Evolutionary conservation across 2,797 vertebrate genomes (phyloP).

Genomic region (Cirrhinus mrigala): DNA sequence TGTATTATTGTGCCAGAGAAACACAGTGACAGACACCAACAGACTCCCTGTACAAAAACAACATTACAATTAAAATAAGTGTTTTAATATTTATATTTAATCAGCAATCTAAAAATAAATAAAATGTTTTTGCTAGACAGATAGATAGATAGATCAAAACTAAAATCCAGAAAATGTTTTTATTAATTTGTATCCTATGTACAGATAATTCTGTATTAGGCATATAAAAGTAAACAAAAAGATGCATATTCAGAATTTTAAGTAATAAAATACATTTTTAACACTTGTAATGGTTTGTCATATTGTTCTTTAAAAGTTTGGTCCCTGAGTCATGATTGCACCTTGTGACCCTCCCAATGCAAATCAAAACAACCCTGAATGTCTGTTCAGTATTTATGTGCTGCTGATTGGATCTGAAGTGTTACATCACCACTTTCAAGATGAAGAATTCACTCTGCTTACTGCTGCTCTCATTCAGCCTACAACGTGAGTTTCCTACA

Average conservation of each 20-base stretch:
- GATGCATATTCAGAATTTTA: too few species aligned
- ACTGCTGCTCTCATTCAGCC: slow-evolving; percentile 3
- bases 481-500: not conserved
- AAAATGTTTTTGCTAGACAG: too few species aligned
- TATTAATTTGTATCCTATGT: not conserved
- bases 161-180: not conserved
- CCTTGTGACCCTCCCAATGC: slow-evolving; percentile 10
- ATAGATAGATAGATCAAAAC: not conserved
- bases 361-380: not conserved
- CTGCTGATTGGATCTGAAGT: not conserved
- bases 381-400: not conserved
- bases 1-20: too few species aligned
- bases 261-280: too few species aligned
- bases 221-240: too few species aligned
- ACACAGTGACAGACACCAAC: too few species aligned
- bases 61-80: too few species aligned
- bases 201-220: not conserved
- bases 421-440: not conserved
- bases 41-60: too few species aligned
- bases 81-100: too few species aligned
- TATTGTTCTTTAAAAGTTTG: not conserved
- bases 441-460: not conserved
- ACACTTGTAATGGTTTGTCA: too few species aligned
- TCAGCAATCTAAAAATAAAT: too few species aligned
- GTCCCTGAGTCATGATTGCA: not conserved